These are phyloP conservation scores for Asteroscopus sphinx DNA, from an alignment of 2,888 invertebrate genomes.

Conservation along the genomic window DNA sequence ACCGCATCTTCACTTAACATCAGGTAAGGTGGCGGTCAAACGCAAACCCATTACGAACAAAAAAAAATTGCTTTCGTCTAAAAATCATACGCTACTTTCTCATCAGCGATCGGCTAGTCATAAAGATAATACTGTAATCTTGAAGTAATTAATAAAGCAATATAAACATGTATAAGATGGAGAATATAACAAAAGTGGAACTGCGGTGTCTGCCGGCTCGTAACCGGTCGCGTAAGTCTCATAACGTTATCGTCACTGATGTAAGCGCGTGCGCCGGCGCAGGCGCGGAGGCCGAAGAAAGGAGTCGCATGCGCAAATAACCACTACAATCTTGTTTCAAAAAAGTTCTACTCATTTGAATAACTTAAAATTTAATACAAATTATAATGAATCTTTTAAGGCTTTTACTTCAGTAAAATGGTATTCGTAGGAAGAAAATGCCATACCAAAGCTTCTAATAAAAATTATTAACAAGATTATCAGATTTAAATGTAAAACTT, in stretches of 20 bases:
- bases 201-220: constrained; percentile 57
- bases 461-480: background rate
- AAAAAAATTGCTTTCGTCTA: too few relatives aligned
- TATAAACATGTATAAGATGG: constrained; percentile 37
- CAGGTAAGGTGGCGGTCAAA: too few relatives aligned
- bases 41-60: too few relatives aligned
- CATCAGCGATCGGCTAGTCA: background rate
- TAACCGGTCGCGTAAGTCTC: constrained; percentile 78
- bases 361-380: too few relatives aligned
- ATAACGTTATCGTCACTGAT: constrained; percentile 81
- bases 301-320: constrained; percentile 38
- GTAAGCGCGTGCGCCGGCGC: constrained; percentile 68
- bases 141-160: constrained; percentile 23
- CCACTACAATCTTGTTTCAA: constrained; percentile 13
- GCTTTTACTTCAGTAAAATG: constrained; percentile 3
- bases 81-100: constrained; percentile 13
- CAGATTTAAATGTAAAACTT: constrained; percentile 5
- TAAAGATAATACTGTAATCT: constrained; percentile 6
- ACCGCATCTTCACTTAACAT: too few relatives aligned
- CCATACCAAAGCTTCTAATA: background rate
- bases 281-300: constrained; percentile 51
- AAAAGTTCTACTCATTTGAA: constrained; percentile 1
- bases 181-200: constrained; percentile 62
- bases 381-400: too few relatives aligned
- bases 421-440: background rate